Evolutionary conservation across 2,113 vertebrate genomes (phyloP), one percentile per base, ranked within the genome.

Genomic region (Chauna torquata): DNA sequence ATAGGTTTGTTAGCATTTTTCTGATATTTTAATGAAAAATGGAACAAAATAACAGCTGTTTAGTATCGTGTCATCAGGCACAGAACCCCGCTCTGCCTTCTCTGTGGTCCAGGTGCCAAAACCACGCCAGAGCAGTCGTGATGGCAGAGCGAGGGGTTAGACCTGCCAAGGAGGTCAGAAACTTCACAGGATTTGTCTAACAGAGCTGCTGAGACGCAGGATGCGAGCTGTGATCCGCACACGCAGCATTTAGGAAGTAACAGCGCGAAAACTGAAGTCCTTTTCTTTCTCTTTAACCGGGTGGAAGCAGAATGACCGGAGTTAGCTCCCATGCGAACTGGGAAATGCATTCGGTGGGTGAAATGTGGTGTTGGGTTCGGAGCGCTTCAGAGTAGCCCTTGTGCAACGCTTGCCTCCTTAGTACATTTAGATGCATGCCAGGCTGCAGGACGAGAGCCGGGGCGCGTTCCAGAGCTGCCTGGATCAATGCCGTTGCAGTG

Each of bases 171-270:
- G 74, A 72, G 47, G 88, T 86, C 71, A 11, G 57, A 3, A 65
- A 80, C 49, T 49, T 71, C 50, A 47, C 47, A 69, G 71, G 92
- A 55, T 92, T 93, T 52, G 6, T 84, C 76, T 84, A 4, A 50
- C 8, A 62, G 30, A 89, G 45, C 27, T 22, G 5, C 44, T 38
- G 59, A 32, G 64, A 61, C 70, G 2, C 44, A n/a, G 61, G 69
- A 40, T 49, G 5, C 4, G 59, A 8, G 36, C 38, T 36, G 47
- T 8, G 1, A 44, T 65, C 32, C 0, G 7, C 62, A 30, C 88
- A 4, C 23, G 3, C 9, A 14, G 3, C 9, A 0, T 3, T 11
- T 4, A 3, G 80, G 57, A 40, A 70, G 18, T 1, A 16, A 36
- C 61, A 4, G 49, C 32, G 0, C 28, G 16, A 22, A 79, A 50